Percentiles rank a stretch among this genome's conserved stretches.
These are phyloP conservation scores for Leptinotarsa texana DNA, from an alignment of 1,140 invertebrate species.

Conservation along the genomic window DNA sequence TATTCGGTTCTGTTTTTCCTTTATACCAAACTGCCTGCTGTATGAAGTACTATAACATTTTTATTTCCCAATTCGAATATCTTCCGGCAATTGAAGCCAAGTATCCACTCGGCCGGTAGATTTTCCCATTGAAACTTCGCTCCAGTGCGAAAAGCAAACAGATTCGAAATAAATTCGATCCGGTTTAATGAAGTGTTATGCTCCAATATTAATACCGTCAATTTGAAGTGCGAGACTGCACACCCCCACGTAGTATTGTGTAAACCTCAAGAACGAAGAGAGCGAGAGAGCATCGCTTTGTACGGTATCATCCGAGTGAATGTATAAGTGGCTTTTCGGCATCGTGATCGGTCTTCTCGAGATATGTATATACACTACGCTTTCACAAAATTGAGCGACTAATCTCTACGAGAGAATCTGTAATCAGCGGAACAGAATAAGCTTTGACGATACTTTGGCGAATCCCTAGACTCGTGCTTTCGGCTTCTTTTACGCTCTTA, in stretches of 20 bases:
- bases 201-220: slow-evolving; percentile 5
- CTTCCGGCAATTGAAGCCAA: too few relatives aligned
- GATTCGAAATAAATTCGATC: neutral
- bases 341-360: slow-evolving; percentile 3
- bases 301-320: slow-evolving; percentile 2
- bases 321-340: slow-evolving; percentile 5
- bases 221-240: neutral
- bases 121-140: neutral
- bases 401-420: slow-evolving; percentile 14
- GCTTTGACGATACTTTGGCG: neutral
- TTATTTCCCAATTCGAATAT: too few relatives aligned
- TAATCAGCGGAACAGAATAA: slow-evolving; percentile 17
- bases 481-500: slow-evolving; percentile 22
- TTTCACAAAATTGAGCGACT: slow-evolving; percentile 21
- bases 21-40: too few relatives aligned
- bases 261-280: neutral
- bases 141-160: neutral
- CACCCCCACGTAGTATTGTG: neutral
- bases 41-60: too few relatives aligned
- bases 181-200: slow-evolving; percentile 1
- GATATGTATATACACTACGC: slow-evolving; percentile 8
- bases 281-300: neutral
- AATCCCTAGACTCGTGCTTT: slow-evolving; percentile 15
- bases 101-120: neutral
- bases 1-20: too few relatives aligned